These are phyloP conservation scores for Microcebus griseorufus DNA, from an alignment of 2,113 vertebrate species.

Conservation along the genomic window DNA sequence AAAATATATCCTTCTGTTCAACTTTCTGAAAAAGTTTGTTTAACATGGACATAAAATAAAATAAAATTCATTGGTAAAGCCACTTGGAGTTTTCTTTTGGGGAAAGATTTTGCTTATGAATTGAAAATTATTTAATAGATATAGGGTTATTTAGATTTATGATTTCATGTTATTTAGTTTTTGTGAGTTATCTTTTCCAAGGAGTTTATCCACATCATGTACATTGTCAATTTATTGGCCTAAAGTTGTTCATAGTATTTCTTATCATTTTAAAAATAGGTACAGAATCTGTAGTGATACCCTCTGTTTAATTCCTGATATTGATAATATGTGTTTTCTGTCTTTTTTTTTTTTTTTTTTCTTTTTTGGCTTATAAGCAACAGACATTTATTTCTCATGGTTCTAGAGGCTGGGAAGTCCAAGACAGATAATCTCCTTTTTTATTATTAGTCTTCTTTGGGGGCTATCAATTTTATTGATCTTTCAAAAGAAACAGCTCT, in stretches of 20 bases:
- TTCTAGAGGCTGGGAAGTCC: background rate
- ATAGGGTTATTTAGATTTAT: background rate
- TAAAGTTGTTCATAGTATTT: background rate
- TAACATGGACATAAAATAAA: background rate
- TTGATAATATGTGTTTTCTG: background rate
- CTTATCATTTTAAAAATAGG: background rate
- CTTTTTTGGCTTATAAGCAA: background rate
- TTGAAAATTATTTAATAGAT: background rate
- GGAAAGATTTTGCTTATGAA: background rate
- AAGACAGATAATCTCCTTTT: background rate
- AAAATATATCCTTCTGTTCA: background rate
- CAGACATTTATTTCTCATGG: background rate
- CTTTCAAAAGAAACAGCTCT: slow-evolving; percentile 3
- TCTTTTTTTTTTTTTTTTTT: background rate
- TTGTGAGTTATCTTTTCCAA: background rate
- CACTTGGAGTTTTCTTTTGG: background rate
- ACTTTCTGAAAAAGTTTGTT: background rate
- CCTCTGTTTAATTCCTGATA: background rate
- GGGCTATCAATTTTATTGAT: background rate
- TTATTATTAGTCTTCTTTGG: background rate
- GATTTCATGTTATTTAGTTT: background rate
- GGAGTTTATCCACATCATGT: background rate
- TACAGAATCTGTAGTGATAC: background rate
- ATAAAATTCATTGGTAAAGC: background rate
- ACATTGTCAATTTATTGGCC: background rate